phyloP scores from a whole-genome alignment of 1,140 invertebrate genomes.

The Orius insidiosus region DNA sequence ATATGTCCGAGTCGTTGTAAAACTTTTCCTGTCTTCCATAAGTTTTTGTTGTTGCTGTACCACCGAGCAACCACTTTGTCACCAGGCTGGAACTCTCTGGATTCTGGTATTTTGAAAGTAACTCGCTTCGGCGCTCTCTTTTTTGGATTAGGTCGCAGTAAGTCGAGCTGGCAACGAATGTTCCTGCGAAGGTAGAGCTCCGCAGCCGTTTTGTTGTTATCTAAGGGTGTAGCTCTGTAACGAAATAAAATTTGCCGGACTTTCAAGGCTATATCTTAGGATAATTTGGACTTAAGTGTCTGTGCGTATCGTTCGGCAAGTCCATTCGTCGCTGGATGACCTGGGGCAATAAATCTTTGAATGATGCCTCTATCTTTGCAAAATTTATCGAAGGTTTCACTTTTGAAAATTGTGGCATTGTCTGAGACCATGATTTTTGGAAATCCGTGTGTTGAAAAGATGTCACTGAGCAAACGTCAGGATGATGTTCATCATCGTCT shows the following conservation, averaged over 20 bases:
- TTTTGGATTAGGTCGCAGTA: neutral
- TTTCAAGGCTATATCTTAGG: neutral
- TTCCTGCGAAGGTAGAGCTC: neutral
- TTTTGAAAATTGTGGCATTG: constrained; percentile 23
- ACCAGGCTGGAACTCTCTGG: neutral
- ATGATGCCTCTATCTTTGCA: constrained; percentile 18
- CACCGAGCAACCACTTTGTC: neutral
- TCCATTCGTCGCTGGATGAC: constrained; percentile 23
- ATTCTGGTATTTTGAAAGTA: neutral
- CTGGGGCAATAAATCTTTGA: constrained; percentile 21
- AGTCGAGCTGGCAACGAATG: neutral
- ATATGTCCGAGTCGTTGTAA: neutral
- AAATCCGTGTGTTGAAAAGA: constrained; percentile 13
- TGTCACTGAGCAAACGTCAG: constrained; percentile 7
- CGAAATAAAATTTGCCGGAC: neutral
- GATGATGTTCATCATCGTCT: constrained; percentile 6
- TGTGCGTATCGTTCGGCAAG: constrained; percentile 23
- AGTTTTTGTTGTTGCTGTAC: neutral
- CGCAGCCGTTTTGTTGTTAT: neutral
- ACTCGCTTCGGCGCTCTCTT: neutral
- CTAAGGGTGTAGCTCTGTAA: neutral
- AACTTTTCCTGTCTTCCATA: neutral
- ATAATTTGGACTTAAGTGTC: constrained; percentile 21
- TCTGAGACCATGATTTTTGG: constrained; percentile 19
- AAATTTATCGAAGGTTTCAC: constrained; percentile 22